Conservation (phyloP, 2,888 invertebrate genomes). For the Melinopterus prodromus region DNA sequence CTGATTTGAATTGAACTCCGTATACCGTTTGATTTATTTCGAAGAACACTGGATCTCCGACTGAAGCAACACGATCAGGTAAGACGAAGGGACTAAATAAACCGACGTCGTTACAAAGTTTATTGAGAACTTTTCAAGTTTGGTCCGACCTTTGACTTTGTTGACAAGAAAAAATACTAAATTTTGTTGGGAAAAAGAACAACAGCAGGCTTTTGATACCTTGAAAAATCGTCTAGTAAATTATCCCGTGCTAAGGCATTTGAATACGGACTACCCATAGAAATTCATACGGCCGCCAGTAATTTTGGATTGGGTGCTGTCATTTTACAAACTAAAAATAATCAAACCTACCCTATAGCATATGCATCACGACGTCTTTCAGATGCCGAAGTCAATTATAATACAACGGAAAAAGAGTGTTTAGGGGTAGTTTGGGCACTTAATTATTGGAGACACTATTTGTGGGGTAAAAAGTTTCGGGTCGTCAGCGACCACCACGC, state of each 20-base stretch:
- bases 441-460: conserved; percentile 28
- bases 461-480: conserved; percentile 14
- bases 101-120: no score
- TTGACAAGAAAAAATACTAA: background rate
- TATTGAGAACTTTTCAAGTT: no score
- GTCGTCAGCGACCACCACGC: conserved; percentile 33
- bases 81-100: no score
- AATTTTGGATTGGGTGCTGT: background rate
- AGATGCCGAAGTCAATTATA: conserved; percentile 49
- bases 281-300: background rate
- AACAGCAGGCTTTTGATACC: background rate
- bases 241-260: background rate
- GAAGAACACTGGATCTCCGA: no score
- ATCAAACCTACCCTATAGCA: background rate
- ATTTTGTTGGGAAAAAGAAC: background rate
- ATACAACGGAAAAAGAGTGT: conserved; percentile 55
- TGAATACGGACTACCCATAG: background rate
- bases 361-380: background rate
- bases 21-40: no score
- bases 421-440: conserved; percentile 48
- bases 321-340: background rate
- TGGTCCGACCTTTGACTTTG: background rate
- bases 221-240: background rate
- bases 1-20: no score
- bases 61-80: no score